These are phyloP conservation scores for Hydriomena furcata DNA, from an alignment of 2,888 invertebrate species.

Conservation along the genomic window DNA sequence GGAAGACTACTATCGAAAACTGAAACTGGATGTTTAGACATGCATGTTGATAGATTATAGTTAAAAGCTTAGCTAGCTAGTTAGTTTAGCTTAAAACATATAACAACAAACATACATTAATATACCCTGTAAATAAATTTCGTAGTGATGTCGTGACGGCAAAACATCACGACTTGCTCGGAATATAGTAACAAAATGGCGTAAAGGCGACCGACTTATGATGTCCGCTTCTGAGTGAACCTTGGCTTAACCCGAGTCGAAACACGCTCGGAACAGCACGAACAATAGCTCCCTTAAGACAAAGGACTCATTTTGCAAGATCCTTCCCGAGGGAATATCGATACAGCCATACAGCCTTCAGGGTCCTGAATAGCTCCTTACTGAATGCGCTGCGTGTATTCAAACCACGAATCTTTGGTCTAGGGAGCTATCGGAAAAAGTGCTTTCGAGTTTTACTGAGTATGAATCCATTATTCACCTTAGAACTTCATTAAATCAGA, in stretches of 20 bases:
- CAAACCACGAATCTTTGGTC: constrained; percentile 8
- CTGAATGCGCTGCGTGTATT: constrained; percentile 11
- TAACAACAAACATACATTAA: too few species aligned
- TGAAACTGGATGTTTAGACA: too few species aligned
- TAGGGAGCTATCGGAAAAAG: constrained; percentile 6
- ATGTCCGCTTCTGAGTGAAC: background rate
- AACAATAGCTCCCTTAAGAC: constrained; percentile 48
- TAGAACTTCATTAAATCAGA: too few species aligned
- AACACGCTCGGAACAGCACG: constrained; percentile 26
- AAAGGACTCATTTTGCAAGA: constrained; percentile 54
- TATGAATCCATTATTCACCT: too few species aligned
- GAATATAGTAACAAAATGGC: too few species aligned
- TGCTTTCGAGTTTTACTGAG: background rate
- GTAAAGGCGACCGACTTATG: background rate
- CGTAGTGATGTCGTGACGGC: background rate
- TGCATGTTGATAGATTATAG: too few species aligned
- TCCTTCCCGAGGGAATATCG: constrained; percentile 34
- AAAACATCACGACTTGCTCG: too few species aligned
- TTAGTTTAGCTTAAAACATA: too few species aligned
- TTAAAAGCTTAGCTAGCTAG: too few species aligned
- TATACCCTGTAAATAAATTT: too few species aligned
- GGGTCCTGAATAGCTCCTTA: constrained; percentile 18
- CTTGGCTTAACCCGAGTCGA: constrained; percentile 7
- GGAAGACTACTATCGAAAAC: too few species aligned
- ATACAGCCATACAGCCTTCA: constrained; percentile 24